phyloP scores from a whole-genome alignment of 2,113 vertebrate species.

The Proteles cristata region DNA sequence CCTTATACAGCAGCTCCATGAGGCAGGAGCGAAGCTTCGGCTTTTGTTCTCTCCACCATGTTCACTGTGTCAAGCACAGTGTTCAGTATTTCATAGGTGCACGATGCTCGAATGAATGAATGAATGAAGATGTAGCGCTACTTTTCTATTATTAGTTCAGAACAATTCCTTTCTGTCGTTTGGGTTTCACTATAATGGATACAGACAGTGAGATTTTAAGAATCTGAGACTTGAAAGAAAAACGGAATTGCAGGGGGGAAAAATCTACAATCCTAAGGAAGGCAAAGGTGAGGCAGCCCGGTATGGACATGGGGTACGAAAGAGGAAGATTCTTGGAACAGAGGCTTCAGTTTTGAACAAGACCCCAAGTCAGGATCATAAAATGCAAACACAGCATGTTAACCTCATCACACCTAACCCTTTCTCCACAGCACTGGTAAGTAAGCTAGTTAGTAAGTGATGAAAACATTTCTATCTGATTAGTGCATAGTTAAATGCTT shows the following conservation, averaged over 20 bases:
- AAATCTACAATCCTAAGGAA: neutral
- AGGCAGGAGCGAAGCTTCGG: neutral
- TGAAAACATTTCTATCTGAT: conserved; percentile 92
- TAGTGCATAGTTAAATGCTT: conserved; percentile 88
- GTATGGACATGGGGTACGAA: neutral
- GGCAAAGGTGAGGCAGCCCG: neutral
- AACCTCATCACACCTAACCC: conserved; percentile 88
- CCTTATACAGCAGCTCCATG: fast-evolving
- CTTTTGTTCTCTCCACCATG: fast-evolving
- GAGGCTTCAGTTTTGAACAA: conserved; percentile 44
- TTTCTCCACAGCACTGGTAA: conserved; percentile 88
- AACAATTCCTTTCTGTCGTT: neutral
- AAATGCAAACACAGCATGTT: conserved; percentile 84
- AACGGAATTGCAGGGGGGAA: neutral
- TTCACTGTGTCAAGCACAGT: neutral
- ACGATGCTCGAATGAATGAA: neutral
- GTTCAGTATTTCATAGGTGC: neutral
- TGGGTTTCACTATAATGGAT: neutral
- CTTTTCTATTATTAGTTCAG: neutral
- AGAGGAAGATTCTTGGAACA: neutral
- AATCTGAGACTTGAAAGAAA: neutral
- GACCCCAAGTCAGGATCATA: conserved; percentile 50
- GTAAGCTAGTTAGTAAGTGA: conserved; percentile 88
- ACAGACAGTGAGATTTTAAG: neutral
- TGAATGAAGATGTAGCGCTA: neutral